A percentile compares a stretch with the other conserved stretches of the same genome.
These are phyloP conservation scores for Eupithecia centaureata DNA, from an alignment of 2,888 invertebrate genomes.

Conservation along the genomic window DNA sequence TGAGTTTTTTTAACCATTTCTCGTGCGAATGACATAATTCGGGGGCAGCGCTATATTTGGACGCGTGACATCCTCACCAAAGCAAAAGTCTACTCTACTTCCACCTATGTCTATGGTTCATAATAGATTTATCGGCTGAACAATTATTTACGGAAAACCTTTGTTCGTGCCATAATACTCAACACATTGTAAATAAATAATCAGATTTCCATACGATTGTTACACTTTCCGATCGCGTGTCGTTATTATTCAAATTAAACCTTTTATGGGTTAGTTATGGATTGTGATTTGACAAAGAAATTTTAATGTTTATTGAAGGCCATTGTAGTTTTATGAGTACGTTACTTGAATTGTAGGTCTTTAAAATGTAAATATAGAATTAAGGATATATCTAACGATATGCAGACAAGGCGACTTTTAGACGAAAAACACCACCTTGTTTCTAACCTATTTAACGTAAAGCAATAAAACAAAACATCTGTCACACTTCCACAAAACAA, in stretches of 20 bases:
- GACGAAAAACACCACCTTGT: too few species aligned
- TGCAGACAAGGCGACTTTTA: too few species aligned
- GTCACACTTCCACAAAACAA: conserved; percentile 3
- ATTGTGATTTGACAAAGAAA: conserved; percentile 37
- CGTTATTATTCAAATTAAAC: conserved; percentile 48
- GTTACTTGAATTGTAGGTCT: too few species aligned
- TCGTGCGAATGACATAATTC: neutral
- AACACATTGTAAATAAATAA: conserved; percentile 68
- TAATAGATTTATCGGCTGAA: conserved; percentile 65
- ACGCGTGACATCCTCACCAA: too few species aligned
- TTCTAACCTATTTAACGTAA: neutral
- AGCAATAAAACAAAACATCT: conserved; percentile 4
- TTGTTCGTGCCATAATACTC: conserved; percentile 52
- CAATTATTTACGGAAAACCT: conserved; percentile 70
- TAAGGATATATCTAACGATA: too few species aligned
- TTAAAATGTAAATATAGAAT: too few species aligned
- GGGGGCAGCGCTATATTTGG: too few species aligned
- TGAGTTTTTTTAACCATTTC: neutral
- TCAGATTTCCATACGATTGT: conserved; percentile 59
- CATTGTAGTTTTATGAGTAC: neutral
- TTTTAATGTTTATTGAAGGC: conserved; percentile 30
- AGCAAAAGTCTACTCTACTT: neutral
- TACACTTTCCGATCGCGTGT: conserved; percentile 56
- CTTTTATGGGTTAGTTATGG: conserved; percentile 45
- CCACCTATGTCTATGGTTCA: conserved; percentile 35